A percentile compares a stretch with the other conserved stretches of the same genome.
Evolutionary conservation across 2,113 vertebrate species (phyloP).

Genomic region (Xenus cinereus): DNA sequence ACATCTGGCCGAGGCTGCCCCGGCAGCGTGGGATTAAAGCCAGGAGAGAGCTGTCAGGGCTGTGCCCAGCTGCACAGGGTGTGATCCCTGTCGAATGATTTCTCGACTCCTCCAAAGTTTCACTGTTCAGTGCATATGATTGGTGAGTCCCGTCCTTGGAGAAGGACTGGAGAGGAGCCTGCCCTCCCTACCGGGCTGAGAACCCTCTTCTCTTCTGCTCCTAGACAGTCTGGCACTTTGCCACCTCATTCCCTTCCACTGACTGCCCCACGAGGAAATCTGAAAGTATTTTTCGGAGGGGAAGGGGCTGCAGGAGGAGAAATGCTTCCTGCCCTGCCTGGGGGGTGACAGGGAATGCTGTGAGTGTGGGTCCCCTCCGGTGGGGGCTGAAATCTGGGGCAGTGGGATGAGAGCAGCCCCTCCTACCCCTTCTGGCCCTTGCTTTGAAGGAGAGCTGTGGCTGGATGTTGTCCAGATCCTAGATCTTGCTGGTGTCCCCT

Average conservation of each 20-base stretch:
- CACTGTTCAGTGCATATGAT: not conserved
- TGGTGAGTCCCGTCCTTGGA: not conserved
- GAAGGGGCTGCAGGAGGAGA: not conserved
- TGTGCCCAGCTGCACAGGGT: not conserved
- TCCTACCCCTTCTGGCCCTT: not conserved
- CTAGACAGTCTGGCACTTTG: not conserved
- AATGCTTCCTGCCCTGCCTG: accelerated
- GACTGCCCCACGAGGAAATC: not conserved
- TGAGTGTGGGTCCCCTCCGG: not conserved
- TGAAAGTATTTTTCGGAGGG: not conserved
- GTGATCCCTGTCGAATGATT: not conserved
- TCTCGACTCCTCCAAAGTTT: not conserved
- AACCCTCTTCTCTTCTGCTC: not conserved
- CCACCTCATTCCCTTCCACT: not conserved
- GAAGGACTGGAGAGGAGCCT: not conserved
- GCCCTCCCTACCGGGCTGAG: not conserved
- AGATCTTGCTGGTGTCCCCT: not conserved
- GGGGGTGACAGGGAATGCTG: too few species aligned
- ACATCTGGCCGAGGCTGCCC: not conserved
- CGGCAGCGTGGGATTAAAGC: accelerated
- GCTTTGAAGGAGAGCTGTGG: not conserved
- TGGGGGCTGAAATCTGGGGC: not conserved
- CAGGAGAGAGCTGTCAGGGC: not conserved
- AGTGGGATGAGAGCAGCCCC: not conserved
- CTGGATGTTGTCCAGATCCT: not conserved